These are phyloP conservation scores for Melanerpes formicivorus DNA, from an alignment of 2,113 vertebrate genomes.

Conservation along the genomic window DNA sequence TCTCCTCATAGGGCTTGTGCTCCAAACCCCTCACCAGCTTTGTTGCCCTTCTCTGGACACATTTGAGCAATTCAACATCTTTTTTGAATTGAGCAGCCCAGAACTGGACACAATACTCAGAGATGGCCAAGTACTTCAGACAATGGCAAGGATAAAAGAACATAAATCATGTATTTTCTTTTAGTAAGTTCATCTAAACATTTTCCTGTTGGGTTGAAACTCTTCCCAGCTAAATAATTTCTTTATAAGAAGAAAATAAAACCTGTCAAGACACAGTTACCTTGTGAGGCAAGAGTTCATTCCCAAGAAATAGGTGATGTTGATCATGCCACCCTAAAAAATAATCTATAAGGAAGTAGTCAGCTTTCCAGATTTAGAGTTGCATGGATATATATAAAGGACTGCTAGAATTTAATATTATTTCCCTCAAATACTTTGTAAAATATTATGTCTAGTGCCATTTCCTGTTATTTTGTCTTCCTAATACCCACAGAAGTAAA, in stretches of 20 bases:
- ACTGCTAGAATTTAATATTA: neutral
- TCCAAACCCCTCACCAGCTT: no score
- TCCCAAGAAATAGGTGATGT: neutral
- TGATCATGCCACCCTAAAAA: neutral
- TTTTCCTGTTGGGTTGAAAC: neutral
- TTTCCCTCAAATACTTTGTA: neutral
- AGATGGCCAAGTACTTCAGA: neutral
- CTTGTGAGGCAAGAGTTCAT: rapidly evolving
- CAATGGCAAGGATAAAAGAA: neutral
- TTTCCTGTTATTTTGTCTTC: neutral
- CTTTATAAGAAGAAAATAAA: neutral
- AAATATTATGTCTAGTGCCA: neutral
- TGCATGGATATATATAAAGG: neutral
- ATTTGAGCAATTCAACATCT: no score
- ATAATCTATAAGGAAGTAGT: neutral
- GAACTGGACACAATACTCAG: neutral
- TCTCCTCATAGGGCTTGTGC: no score
- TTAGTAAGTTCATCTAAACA: neutral
- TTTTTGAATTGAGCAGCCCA: no score
- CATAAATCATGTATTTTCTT: neutral
- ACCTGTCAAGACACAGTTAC: neutral
- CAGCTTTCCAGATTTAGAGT: neutral
- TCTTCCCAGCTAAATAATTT: neutral
- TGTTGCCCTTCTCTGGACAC: no score
- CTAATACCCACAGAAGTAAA: neutral